These are phyloP conservation scores for Ochlodes sylvanus DNA, from an alignment of 2,888 invertebrate genomes.

Conservation along the genomic window DNA sequence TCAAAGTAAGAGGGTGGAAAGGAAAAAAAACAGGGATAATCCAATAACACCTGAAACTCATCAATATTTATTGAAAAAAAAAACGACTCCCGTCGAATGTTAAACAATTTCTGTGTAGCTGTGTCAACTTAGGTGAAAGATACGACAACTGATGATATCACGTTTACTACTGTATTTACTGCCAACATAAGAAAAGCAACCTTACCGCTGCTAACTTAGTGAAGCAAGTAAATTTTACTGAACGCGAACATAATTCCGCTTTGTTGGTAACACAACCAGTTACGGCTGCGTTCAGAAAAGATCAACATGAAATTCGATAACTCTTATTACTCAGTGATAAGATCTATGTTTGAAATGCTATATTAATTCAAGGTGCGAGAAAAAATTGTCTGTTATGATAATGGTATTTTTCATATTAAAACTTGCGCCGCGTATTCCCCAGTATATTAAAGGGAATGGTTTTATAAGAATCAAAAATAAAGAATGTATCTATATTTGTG, in stretches of 20 bases:
- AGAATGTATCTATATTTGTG: slow-evolving; percentile 41
- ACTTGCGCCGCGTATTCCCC: slow-evolving; percentile 57
- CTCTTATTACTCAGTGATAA: slow-evolving; percentile 39
- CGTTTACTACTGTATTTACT: slow-evolving; percentile 32
- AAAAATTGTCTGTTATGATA: slow-evolving; percentile 64
- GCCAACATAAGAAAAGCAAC: slow-evolving; percentile 41
- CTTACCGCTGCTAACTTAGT: slow-evolving; percentile 36
- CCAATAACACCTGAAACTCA: slow-evolving; percentile 56
- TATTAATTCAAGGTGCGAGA: slow-evolving; percentile 29
- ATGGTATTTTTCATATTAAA: slow-evolving; percentile 84
- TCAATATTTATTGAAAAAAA: slow-evolving; percentile 69
- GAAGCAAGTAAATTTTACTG: slow-evolving; percentile 46
- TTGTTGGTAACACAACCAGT: slow-evolving; percentile 24
- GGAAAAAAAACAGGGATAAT: slow-evolving; percentile 49
- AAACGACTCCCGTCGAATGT: slow-evolving; percentile 59
- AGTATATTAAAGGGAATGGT: slow-evolving; percentile 48
- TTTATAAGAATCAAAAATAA: slow-evolving; percentile 42
- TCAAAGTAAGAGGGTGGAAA: slow-evolving; percentile 63
- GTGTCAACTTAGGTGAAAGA: slow-evolving; percentile 56
- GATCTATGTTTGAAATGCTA: slow-evolving; percentile 34
- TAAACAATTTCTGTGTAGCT: slow-evolving; percentile 62
- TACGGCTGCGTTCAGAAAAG: slow-evolving; percentile 17
- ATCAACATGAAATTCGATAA: not conserved
- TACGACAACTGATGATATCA: slow-evolving; percentile 37
- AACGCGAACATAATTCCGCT: slow-evolving; percentile 28